Conservation (phyloP, 2,797 vertebrate species). For the Hypotaenidia philippensis region DNA sequence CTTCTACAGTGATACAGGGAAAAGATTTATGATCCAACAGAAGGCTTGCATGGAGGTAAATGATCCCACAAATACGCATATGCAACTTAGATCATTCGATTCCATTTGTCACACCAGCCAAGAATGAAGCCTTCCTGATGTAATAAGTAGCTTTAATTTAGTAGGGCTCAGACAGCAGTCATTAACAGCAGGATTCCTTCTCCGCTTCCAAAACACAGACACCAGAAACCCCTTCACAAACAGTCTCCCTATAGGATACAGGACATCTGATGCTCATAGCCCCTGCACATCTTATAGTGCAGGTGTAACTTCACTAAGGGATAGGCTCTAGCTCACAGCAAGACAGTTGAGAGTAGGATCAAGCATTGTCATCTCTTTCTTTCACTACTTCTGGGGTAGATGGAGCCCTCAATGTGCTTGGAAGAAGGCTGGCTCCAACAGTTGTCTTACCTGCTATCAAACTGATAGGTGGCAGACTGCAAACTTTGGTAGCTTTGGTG, state of each 20-base stretch:
- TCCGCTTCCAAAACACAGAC: conserved; percentile 8
- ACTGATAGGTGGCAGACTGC: background rate
- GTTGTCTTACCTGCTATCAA: background rate
- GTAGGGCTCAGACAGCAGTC: background rate
- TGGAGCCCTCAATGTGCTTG: background rate
- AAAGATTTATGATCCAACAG: background rate
- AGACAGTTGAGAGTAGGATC: background rate
- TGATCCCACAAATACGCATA: background rate
- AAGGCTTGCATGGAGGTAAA: background rate
- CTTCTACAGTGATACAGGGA: background rate
- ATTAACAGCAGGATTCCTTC: background rate
- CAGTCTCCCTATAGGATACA: background rate
- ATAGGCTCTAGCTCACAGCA: background rate
- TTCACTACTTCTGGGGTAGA: background rate
- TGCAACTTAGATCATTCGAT: background rate
- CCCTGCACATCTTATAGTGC: background rate
- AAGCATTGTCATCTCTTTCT: background rate
- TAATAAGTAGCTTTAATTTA: conserved; percentile 29
- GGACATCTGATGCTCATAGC: background rate
- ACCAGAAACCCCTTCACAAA: conserved; percentile 23
- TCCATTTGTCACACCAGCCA: background rate
- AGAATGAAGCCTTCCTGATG: background rate
- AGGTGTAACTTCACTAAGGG: background rate
- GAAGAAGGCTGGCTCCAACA: background rate
- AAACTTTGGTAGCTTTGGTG: background rate